Base-by-base conservation (phyloP, 2,113 vertebrate genomes). In the Microcebus murinus region DNA sequence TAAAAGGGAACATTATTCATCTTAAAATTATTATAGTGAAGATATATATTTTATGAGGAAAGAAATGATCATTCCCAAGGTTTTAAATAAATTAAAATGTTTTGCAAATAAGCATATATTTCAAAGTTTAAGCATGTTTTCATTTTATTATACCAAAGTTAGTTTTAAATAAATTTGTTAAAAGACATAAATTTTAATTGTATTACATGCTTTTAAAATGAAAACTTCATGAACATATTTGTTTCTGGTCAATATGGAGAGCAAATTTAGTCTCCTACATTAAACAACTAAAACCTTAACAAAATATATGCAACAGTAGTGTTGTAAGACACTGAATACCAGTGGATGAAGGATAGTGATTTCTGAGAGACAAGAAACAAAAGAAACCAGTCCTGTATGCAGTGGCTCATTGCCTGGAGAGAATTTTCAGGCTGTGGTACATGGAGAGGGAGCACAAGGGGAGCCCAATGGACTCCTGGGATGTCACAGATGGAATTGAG, bases 21-120 rank as follows among this genome's bases (percentile, higher is more conserved):
- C 42, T 36, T 86, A 61, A 92, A 65, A 92, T 61, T 55, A 42
- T 29, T 42, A 17, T 74, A 93, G 4, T 45, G 10, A 17, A 45
- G 17, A 15, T 55, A 23, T 39, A 23, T 82, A 48, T 73, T 81
- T 91, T 52, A 61, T 76, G 4, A 73, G 17, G 27, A 61, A 87
- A 57, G 8, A 61, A 50, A 61, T 68, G 21, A 68, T n/a, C 6
- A 39, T 87, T 87, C 2, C 23, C 17, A 18, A 87, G 21, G 6
- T 94, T 70, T 82, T 8, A 50, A 89, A 36, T 45, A 88, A 89
- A 81, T 61, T 55, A 88, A 89, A 81, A 52, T 55, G 25, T 31
- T 91, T 79, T 73, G 84, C 0, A 3, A n/a, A 0, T 11, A 73
- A 76, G 36, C 77, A 81, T 59, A 80, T 59, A 4, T 86, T 42